A percentile compares a stretch with the other conserved stretches of the same genome.
These are phyloP conservation scores for Periophthalmus modestus DNA, from an alignment of 2,113 vertebrate species.

Conservation along the genomic window DNA sequence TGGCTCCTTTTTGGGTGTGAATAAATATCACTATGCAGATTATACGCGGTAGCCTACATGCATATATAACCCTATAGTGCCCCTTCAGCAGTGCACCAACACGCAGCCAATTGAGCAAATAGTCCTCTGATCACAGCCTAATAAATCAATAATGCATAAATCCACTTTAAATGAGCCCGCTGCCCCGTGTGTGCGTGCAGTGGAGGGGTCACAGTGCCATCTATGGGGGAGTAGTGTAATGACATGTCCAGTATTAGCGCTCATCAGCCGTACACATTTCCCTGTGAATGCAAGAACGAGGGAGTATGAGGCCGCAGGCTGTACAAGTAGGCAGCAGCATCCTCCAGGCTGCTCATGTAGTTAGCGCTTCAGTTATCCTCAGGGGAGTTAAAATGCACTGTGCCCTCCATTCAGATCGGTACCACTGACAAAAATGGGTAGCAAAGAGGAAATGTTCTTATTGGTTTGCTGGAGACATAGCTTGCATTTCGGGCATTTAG, in stretches of 20 bases:
- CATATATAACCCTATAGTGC: neutral
- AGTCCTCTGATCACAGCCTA: constrained; percentile 4
- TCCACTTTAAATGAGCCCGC: constrained; percentile 1
- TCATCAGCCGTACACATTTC: neutral
- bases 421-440: neutral
- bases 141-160: constrained; percentile 12
- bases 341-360: neutral
- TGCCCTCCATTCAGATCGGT: neutral
- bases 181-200: neutral
- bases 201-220: neutral
- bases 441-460: neutral
- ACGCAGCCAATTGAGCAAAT: constrained; percentile 3
- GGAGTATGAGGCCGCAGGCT: neutral
- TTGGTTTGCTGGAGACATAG: neutral
- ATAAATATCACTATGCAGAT: neutral
- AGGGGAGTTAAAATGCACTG: neutral
- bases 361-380: neutral
- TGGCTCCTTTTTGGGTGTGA: neutral
- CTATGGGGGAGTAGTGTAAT: neutral
- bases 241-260: neutral
- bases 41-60: neutral
- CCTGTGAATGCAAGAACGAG: neutral
- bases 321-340: neutral
- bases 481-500: no score
- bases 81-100: neutral